These are phyloP conservation scores for Choristoneura fumiferana DNA, from an alignment of 1,140 invertebrate genomes.

Conservation along the genomic window DNA sequence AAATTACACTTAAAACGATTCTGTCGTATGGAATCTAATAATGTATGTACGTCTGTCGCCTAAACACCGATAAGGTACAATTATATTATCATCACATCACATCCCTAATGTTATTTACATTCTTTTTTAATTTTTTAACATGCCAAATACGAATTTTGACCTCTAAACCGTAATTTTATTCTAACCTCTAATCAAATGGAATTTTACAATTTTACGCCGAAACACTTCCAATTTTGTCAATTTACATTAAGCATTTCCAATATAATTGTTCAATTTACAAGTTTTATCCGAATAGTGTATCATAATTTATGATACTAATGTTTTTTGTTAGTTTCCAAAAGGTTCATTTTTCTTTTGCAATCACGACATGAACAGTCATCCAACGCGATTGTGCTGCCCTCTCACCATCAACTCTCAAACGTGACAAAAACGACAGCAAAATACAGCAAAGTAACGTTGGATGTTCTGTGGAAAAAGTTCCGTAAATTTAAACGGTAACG, in stretches of 20 bases:
- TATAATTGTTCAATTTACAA: conserved; percentile 39
- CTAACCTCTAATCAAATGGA: conserved; percentile 56
- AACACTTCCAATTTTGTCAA: conserved; percentile 43
- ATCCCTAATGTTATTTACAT: conserved; percentile 67
- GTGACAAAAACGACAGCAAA: conserved; percentile 33
- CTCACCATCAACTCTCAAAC: conserved; percentile 35
- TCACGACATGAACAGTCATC: conserved; percentile 11
- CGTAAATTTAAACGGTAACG: neutral
- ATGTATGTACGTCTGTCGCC: conserved; percentile 37
- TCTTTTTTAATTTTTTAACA: conserved; percentile 34
- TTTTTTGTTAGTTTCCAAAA: conserved; percentile 18
- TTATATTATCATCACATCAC: conserved; percentile 55
- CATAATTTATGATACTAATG: conserved; percentile 10
- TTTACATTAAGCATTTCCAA: conserved; percentile 28
- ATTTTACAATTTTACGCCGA: conserved; percentile 66
- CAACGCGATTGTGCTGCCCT: conserved; percentile 12
- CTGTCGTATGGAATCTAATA: conserved; percentile 41
- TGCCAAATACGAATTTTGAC: conserved; percentile 68
- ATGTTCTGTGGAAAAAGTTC: neutral
- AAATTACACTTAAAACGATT: conserved; percentile 39
- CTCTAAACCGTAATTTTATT: conserved; percentile 51
- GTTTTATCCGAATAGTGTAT: conserved; percentile 21
- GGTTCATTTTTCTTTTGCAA: conserved; percentile 1
- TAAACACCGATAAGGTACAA: conserved; percentile 63
- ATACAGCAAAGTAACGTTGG: conserved; percentile 35